Evolutionary conservation across 2,888 invertebrate genomes (phyloP).

Genomic region (Parnassius apollo): DNA sequence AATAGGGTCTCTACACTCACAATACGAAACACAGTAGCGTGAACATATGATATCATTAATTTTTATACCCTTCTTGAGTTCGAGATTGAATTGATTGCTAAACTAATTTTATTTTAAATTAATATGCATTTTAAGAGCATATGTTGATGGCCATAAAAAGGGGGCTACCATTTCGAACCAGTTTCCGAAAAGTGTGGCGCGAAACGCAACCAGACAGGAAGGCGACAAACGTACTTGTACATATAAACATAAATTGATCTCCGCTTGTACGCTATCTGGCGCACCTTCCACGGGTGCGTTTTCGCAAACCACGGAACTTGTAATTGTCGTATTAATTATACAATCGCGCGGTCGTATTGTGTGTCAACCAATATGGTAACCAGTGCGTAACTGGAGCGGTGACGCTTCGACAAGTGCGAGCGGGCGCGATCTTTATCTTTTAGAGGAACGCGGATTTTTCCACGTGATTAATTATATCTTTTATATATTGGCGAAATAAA

Average conservation of each 20-base stretch:
- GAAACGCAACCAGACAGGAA: background rate
- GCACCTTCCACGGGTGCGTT: background rate
- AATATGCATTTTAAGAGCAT: too few relatives aligned
- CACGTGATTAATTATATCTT: too few relatives aligned
- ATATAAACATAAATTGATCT: background rate
- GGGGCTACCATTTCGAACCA: too few relatives aligned
- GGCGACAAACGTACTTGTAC: background rate
- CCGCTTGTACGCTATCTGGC: conserved; percentile 10
- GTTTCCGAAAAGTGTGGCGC: background rate
- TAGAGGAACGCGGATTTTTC: background rate
- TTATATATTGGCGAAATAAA: too few relatives aligned
- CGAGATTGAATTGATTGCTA: too few relatives aligned
- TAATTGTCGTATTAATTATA: conserved; percentile 29
- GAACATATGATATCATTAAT: too few relatives aligned
- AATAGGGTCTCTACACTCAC: too few relatives aligned
- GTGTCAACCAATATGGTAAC: conserved; percentile 30
- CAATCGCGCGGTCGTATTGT: conserved; percentile 34
- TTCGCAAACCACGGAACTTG: conserved; percentile 9
- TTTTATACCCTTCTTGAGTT: too few relatives aligned
- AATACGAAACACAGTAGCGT: too few relatives aligned
- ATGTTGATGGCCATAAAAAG: too few relatives aligned
- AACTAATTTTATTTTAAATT: too few relatives aligned
- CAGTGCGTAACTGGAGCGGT: conserved; percentile 35
- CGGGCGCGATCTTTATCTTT: conserved; percentile 27
- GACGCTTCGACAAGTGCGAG: conserved; percentile 28